A percentile compares a stretch with the other conserved stretches of the same genome.
Conservation (phyloP, 2,888 invertebrate genomes). For the Papilio elwesi region DNA sequence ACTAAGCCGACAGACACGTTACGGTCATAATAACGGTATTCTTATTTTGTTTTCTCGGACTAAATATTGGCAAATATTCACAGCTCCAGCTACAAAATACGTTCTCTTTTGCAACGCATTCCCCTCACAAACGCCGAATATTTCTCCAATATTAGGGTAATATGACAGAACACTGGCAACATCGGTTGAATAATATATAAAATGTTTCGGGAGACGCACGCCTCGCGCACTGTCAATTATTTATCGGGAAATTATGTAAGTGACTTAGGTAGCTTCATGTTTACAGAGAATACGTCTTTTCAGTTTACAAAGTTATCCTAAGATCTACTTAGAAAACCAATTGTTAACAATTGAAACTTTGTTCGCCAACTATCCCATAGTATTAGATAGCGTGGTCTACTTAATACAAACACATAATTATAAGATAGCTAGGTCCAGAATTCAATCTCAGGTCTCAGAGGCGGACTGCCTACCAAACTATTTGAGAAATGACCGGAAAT, state of each 20-base stretch:
- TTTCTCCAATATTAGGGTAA: constrained; percentile 79
- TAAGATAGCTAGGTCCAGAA: neutral
- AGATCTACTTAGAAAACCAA: neutral
- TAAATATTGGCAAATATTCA: constrained; percentile 38
- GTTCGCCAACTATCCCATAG: too few relatives aligned
- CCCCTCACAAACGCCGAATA: constrained; percentile 74
- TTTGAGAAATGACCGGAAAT: too few relatives aligned
- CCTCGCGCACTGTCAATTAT: constrained; percentile 75
- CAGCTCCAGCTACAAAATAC: constrained; percentile 32
- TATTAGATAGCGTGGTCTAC: too few relatives aligned
- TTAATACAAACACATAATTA: too few relatives aligned
- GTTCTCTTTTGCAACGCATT: constrained; percentile 53
- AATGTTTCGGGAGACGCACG: constrained; percentile 65
- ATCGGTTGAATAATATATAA: constrained; percentile 80
- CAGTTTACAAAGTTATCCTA: neutral
- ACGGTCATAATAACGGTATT: constrained; percentile 16
- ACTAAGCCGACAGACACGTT: constrained; percentile 12
- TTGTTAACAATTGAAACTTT: neutral
- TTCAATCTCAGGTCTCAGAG: neutral
- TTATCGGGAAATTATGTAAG: constrained; percentile 79
- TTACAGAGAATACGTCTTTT: constrained; percentile 14
- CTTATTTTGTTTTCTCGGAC: constrained; percentile 21
- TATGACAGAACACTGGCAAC: constrained; percentile 81
- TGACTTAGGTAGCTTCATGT: constrained; percentile 53
- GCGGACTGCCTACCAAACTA: too few relatives aligned